Base-by-base conservation (phyloP, 2,113 vertebrate genomes). In the Himantopus leucocephalus region DNA sequence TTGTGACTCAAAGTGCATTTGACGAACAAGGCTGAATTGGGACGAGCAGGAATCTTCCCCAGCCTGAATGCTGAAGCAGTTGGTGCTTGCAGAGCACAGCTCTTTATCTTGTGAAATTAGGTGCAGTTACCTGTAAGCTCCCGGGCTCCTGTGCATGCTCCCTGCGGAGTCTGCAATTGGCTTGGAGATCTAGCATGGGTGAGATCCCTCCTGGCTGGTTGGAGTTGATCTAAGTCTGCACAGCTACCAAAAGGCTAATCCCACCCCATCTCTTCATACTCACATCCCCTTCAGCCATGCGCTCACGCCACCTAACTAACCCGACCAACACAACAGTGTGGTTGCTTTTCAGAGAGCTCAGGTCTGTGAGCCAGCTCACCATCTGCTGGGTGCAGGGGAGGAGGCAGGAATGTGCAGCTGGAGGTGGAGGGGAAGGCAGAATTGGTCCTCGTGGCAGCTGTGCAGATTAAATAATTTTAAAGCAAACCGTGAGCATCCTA, bases 351-450 rank as follows among this genome's bases (percentile, higher is more conserved):
- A 37, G 60, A 34, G 6, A 43, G 34, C 32, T 78, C 22, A 30
- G n/a, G 47, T 32, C 76, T 59, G 22, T 35, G 37, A 80, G 73
- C 32, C 72, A 92, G 70, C 47, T 92, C 75, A 56, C 71, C 62
- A n/a, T 60, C 79, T 80, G 77, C 92, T 66, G 68, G 53, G 32
- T 7, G 55, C 79, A 80, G 45, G 45, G 56, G 41, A 90, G 59
- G 79, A 53, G 55, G 35, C 63, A 88, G 67, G 63, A 94, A 92
- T 37, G 70, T 47, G 41, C 74, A 88, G 85, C 74, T 88, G 90
- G 85, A 91, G 41, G 20, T 72, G 70, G 55, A 90, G 26, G 30
- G 22, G 60, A 59, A 90, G 70, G 66, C 85, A 92, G 53, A 75
- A 82, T 15, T 0, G 0, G 24, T 63, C 55, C 45, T 59, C 1